Base-by-base conservation (phyloP, 2,797 vertebrate species). In the Sphenodon punctatus region DNA sequence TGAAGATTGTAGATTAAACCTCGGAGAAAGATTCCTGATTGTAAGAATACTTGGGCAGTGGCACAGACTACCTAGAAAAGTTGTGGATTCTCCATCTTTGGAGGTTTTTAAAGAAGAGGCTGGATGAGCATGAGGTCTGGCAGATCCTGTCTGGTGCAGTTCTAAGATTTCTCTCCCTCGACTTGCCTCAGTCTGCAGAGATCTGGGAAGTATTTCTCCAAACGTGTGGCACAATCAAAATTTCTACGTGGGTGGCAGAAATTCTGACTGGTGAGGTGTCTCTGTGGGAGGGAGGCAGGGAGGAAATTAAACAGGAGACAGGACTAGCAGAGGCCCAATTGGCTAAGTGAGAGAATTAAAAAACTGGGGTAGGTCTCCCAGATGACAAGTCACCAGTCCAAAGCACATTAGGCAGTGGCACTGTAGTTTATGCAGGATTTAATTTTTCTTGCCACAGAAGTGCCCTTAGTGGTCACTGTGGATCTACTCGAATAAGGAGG, bases 331-430 rank as follows among this genome's bases (percentile, higher is more conserved):
- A 84, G 85, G 87, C 79, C 73, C 83, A 76, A 86, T 67, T 67
- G 65, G 32, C 91, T 88, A 80, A 86, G 81, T 86, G 83, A 90
- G 77, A 75, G 87, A 85, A 89, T 88, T 91, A 90, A 78, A 86
- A 87, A 89, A 88, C 67, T 84, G 85, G 87, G 80, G 81, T 88
- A 89, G 84, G 89, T 90, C 84, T 92, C 90, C 90, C 74, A 10
- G 92, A 91, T 92, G 90, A 90, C 89, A 92, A 86, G 88, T 90
- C 89, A 89, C 84, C 82, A 90, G 82, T 79, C 87, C 87, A 92
- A 93, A 88, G 85, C 90, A 87, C 74, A 85, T 86, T 89, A 90
- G 88, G 66, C 65, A 77, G 34, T 17, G 58, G n/a, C 81, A 84
- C 80, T 86, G 73, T 87, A 85, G 78, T 85, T 91, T 1, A n/a